Evolutionary conservation across 2,888 invertebrate species (phyloP).

Genomic region (Microdon myrmicae): DNA sequence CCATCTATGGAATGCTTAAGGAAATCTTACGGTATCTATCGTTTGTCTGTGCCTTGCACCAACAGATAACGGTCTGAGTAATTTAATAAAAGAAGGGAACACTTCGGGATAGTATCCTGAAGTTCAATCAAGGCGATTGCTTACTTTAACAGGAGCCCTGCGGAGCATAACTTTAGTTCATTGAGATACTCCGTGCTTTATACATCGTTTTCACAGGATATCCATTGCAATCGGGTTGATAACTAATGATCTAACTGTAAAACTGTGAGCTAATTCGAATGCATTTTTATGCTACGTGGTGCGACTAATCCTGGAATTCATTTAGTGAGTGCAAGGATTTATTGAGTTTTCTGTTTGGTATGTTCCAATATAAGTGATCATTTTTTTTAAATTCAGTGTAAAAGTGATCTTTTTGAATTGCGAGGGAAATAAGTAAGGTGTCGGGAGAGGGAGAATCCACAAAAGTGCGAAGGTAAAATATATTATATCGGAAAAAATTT

Average conservation of each 20-base stretch:
- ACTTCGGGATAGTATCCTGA: constrained; percentile 50
- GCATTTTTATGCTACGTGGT: too few species aligned
- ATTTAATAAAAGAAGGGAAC: constrained; percentile 33
- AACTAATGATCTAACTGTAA: constrained; percentile 17
- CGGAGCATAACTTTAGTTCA: constrained; percentile 57
- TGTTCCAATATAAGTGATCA: too few species aligned
- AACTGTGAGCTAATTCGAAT: too few species aligned
- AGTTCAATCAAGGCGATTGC: constrained; percentile 25
- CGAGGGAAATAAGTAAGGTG: not conserved
- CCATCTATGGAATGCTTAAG: too few species aligned
- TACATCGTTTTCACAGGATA: constrained; percentile 47
- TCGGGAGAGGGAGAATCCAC: not conserved
- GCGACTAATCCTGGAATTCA: too few species aligned
- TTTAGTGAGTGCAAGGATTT: too few species aligned
- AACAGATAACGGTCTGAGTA: constrained; percentile 32
- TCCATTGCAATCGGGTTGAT: too few species aligned
- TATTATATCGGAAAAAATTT: too few species aligned
- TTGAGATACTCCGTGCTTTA: constrained; percentile 57
- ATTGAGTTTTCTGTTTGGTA: too few species aligned
- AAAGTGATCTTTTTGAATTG: too few species aligned
- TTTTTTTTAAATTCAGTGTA: too few species aligned
- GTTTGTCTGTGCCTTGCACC: constrained; percentile 36
- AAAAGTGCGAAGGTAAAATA: not conserved
- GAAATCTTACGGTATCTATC: too few species aligned
- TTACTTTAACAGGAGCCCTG: constrained; percentile 55